Evolutionary conservation across 2,797 vertebrate species (phyloP).

Genomic region (Iguana delicatissima): DNA sequence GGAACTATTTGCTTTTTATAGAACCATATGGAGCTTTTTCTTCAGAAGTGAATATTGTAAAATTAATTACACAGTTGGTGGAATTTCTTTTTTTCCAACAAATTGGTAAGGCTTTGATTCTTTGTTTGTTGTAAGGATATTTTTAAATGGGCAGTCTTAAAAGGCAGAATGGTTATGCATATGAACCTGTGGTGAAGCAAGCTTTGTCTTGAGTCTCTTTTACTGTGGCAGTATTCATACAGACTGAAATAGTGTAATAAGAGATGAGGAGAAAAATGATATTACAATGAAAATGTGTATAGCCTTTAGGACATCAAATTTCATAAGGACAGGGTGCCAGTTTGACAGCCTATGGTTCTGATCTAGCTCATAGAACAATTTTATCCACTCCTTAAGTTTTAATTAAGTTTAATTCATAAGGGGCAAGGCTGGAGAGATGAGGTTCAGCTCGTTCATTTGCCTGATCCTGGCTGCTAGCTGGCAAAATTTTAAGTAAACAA

Average conservation of each 20-base stretch:
- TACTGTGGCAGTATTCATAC: neutral
- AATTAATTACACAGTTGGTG: neutral
- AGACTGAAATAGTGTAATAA: neutral
- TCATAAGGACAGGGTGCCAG: neutral
- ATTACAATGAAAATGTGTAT: neutral
- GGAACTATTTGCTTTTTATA: neutral
- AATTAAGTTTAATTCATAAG: neutral
- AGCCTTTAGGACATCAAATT: neutral
- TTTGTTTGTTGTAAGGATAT: conserved; percentile 3
- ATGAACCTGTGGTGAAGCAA: neutral
- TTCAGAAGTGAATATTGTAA: neutral
- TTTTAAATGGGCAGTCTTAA: neutral
- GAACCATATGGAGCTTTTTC: neutral
- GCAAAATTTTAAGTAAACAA: no score
- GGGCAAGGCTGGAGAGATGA: neutral
- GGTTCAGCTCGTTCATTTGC: neutral
- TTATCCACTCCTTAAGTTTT: neutral
- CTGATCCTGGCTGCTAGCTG: neutral
- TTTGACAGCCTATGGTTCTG: neutral
- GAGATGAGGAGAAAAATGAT: neutral
- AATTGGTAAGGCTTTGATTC: neutral
- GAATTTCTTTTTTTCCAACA: neutral
- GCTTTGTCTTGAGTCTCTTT: neutral
- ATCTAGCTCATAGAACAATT: neutral
- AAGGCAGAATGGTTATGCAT: neutral